phyloP scores from a whole-genome alignment of 1,140 invertebrate genomes.

The Phocides pigmalion region DNA sequence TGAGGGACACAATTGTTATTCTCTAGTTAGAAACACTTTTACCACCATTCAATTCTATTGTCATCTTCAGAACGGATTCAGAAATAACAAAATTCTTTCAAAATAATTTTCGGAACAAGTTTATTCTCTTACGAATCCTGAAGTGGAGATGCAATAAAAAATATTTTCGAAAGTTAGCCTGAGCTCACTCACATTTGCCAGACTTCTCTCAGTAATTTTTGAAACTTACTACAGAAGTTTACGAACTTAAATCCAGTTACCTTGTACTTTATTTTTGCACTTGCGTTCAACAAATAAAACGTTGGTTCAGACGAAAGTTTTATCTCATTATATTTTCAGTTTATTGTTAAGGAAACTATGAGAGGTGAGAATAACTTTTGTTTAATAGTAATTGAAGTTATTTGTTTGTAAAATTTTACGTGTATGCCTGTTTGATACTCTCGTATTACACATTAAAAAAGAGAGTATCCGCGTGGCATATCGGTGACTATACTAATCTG shows the following conservation, averaged over 20 bases:
- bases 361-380: too few relatives aligned
- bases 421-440: too few relatives aligned
- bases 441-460: too few relatives aligned
- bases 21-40: background rate
- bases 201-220: constrained; percentile 21
- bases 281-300: constrained; percentile 21
- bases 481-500: too few relatives aligned
- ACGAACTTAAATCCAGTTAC: constrained; percentile 22
- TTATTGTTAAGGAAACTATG: background rate
- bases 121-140: constrained; percentile 9
- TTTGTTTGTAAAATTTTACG: too few relatives aligned
- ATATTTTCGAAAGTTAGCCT: constrained; percentile 26
- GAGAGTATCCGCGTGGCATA: too few relatives aligned
- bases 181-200: constrained; percentile 20
- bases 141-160: constrained; percentile 18
- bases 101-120: constrained; percentile 7
- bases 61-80: background rate
- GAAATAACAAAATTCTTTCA: background rate
- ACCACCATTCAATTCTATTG: background rate
- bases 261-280: constrained; percentile 24
- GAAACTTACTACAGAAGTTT: constrained; percentile 22
- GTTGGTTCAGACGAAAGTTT: constrained; percentile 8
- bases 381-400: too few relatives aligned
- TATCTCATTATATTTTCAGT: constrained; percentile 16
- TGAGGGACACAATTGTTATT: too few relatives aligned